A percentile compares a stretch with the other conserved stretches of the same genome.
Conservation (phyloP, 2,888 invertebrate species). For the Bombyx huttoni region DNA sequence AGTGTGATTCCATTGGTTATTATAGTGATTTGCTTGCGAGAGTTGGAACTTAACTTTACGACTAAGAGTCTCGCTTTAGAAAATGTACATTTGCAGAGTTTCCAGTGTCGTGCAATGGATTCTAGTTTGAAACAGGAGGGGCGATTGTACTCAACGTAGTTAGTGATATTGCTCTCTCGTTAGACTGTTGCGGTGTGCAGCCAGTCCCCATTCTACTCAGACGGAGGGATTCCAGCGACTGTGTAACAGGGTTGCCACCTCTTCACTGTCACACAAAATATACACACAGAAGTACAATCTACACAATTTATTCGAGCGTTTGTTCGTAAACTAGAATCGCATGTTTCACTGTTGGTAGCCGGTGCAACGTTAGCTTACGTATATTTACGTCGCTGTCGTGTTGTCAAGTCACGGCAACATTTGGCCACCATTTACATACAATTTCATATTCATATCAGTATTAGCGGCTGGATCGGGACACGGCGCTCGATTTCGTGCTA, state of each 20-base stretch:
- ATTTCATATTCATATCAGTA: conserved; percentile 67
- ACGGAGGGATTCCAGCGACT: conserved; percentile 10
- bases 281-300: conserved; percentile 21
- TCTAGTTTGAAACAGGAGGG: conserved; percentile 62
- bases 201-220: conserved; percentile 26
- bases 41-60: conserved; percentile 48
- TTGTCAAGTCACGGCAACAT: conserved; percentile 56
- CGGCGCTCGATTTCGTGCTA: conserved; percentile 25
- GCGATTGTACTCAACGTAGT: conserved; percentile 47
- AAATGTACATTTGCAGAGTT: conserved; percentile 58
- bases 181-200: conserved; percentile 34
- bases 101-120: conserved; percentile 53
- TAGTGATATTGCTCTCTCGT: conserved; percentile 55
- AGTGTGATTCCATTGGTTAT: conserved; percentile 61
- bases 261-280: conserved; percentile 14
- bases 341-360: conserved; percentile 47
- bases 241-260: conserved; percentile 20
- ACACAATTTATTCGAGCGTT: conserved; percentile 53
- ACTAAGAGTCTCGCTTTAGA: conserved; percentile 35
- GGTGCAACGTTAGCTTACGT: conserved; percentile 38
- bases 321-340: conserved; percentile 45
- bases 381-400: conserved; percentile 56
- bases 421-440: conserved; percentile 58
- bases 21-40: conserved; percentile 40
- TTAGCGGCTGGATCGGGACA: conserved; percentile 37